Percentiles rank a stretch among this genome's conserved stretches.
These are phyloP conservation scores for Bhutanitis thaidina DNA, from an alignment of 2,888 invertebrate genomes.

Conservation along the genomic window DNA sequence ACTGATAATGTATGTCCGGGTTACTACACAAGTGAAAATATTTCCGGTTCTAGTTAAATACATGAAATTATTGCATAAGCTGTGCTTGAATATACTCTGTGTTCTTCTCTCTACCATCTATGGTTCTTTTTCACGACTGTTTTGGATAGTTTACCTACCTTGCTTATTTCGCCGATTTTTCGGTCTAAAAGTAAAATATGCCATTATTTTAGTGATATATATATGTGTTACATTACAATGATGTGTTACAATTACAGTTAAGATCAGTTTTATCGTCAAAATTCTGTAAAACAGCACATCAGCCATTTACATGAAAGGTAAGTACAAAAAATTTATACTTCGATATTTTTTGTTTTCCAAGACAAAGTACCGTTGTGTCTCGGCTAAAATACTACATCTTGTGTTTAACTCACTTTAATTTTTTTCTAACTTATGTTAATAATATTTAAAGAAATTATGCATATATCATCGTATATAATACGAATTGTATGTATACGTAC, in stretches of 20 bases:
- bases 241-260: conserved; percentile 58
- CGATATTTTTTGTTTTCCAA: conserved; percentile 58
- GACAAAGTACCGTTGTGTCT: conserved; percentile 38
- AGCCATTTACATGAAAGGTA: conserved; percentile 80
- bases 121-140: conserved; percentile 78
- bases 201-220: conserved; percentile 50
- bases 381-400: conserved; percentile 22
- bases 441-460: conserved; percentile 37
- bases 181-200: conserved; percentile 59
- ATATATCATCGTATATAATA: conserved; percentile 45
- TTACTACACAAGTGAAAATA: neutral
- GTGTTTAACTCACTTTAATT: conserved; percentile 7
- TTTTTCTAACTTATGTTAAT: conserved; percentile 34
- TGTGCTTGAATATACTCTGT: neutral
- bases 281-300: conserved; percentile 55
- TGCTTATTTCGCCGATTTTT: conserved; percentile 74
- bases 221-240: conserved; percentile 44
- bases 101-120: conserved; percentile 46
- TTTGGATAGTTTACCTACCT: conserved; percentile 77
- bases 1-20: too few species aligned
- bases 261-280: conserved; percentile 36
- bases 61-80: too few species aligned
- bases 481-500: conserved; percentile 52
- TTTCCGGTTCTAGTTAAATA: too few species aligned
- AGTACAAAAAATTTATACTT: conserved; percentile 75